Evolutionary conservation across 2,113 vertebrate species (phyloP).

Genomic region (Chaetodon auriga): DNA sequence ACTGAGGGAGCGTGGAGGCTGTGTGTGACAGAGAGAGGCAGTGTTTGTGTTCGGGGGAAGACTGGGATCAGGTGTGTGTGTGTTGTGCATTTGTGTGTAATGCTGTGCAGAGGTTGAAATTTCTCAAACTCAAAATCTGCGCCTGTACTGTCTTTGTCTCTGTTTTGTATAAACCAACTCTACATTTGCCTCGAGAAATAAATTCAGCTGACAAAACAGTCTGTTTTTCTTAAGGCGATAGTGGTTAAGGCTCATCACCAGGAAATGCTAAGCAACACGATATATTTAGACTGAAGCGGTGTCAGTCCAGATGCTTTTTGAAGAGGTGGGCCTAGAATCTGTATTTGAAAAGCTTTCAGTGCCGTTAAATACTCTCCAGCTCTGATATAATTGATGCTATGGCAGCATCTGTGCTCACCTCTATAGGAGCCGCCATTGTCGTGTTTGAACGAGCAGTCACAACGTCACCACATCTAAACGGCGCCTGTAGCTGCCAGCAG

Average conservation of each 20-base stretch:
- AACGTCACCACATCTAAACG: too few relatives aligned
- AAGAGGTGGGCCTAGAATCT: background rate
- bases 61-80: conserved; percentile 18
- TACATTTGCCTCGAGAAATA: background rate
- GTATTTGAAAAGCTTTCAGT: background rate
- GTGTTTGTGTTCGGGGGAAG: conserved; percentile 27
- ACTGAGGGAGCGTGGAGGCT: conserved; percentile 55
- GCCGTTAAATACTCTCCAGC: background rate
- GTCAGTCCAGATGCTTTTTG: background rate
- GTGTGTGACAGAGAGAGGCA: conserved; percentile 41
- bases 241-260: background rate
- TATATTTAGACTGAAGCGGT: background rate
- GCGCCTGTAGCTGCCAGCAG: too few relatives aligned
- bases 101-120: background rate
- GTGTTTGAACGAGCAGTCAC: too few relatives aligned
- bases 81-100: conserved; percentile 1
- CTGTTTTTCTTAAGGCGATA: too few relatives aligned
- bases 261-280: background rate
- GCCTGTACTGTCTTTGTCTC: background rate
- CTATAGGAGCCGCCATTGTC: too few relatives aligned
- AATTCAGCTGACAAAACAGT: background rate
- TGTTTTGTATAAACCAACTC: background rate
- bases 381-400: too few relatives aligned
- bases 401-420: too few relatives aligned
- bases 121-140: conserved; percentile 1